A percentile compares a stretch with the other conserved stretches of the same genome.
Conservation (phyloP, 2,888 invertebrate genomes). For the Chrysomela aeneicollis region DNA sequence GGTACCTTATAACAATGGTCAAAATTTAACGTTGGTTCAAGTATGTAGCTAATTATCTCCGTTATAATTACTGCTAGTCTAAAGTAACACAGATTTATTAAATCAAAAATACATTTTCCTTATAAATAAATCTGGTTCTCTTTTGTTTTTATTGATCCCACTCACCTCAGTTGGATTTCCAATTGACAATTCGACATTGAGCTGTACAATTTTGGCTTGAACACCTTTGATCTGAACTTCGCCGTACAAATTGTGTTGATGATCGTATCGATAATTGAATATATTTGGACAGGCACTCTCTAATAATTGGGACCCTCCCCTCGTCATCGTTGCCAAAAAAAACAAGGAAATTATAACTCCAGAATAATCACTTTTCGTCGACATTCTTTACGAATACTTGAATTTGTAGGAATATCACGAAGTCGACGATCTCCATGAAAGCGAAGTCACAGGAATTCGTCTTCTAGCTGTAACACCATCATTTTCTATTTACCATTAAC, state of each 20-base stretch:
- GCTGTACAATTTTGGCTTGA: conserved; percentile 44
- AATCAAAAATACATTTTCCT: no score
- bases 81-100: no score
- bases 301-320: conserved; percentile 22
- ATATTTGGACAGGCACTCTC: conserved; percentile 56
- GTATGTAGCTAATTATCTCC: no score
- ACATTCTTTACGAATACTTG: neutral
- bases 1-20: no score
- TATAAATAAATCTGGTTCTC: no score
- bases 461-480: no score
- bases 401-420: no score
- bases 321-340: conserved; percentile 14
- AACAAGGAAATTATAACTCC: conserved; percentile 9
- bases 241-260: conserved; percentile 59
- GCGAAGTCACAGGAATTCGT: no score
- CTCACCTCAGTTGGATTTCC: conserved; percentile 54
- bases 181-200: conserved; percentile 55
- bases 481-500: no score
- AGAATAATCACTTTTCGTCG: neutral
- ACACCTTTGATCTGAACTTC: conserved; percentile 56
- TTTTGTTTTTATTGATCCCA: conserved; percentile 7
- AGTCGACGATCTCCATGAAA: no score
- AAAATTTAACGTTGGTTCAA: no score
- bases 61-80: no score
- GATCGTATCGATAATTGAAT: conserved; percentile 60